Evolutionary conservation across 2,113 vertebrate genomes (phyloP).

Genomic region (Bujurquina vittata): DNA sequence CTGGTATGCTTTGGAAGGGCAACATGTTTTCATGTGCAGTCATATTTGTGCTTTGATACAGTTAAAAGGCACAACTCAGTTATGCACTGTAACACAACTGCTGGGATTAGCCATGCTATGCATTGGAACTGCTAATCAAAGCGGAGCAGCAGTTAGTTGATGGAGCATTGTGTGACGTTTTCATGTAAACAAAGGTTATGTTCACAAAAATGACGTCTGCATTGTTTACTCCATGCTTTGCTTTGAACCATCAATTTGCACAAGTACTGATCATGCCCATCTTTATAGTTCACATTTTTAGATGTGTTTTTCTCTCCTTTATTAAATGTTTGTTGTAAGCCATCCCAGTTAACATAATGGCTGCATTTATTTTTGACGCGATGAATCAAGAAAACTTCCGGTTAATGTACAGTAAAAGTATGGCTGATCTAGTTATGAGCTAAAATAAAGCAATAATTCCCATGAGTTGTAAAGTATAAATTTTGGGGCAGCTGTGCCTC

Average conservation of each 20-base stretch:
- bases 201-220: too few relatives aligned
- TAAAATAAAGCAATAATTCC: not conserved
- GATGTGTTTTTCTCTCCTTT: not conserved
- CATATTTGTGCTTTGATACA: not conserved
- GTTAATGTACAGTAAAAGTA: not conserved
- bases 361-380: too few relatives aligned
- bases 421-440: not conserved
- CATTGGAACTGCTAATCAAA: not conserved
- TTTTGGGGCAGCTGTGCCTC: too few relatives aligned
- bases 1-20: not conserved
- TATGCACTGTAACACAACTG: not conserved
- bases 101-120: not conserved
- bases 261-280: not conserved
- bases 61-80: not conserved
- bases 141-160: not conserved
- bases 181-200: too few relatives aligned
- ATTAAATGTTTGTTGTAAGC: not conserved
- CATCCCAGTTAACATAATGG: too few relatives aligned
- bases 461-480: not conserved
- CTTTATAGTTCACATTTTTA: not conserved
- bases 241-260: not conserved
- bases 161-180: too few relatives aligned
- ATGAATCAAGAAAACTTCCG: not conserved
- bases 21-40: not conserved
- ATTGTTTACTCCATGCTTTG: not conserved